A percentile compares a stretch with the other conserved stretches of the same genome.
Conservation (phyloP, 2,113 vertebrate genomes). For the Struthio camelus region DNA sequence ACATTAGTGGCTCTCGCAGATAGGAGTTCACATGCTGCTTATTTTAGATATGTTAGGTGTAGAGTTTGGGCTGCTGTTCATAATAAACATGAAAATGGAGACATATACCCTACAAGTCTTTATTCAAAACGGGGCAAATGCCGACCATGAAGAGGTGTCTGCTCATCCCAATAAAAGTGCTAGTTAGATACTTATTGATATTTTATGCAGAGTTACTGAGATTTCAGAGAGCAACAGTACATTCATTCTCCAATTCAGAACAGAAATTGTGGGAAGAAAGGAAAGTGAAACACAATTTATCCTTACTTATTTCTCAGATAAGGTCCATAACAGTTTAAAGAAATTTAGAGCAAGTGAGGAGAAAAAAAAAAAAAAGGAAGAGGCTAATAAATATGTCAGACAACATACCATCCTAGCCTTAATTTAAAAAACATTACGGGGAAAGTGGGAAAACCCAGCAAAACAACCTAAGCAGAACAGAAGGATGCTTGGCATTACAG, state of each 20-base stretch:
- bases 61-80: background rate
- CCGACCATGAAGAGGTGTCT: background rate
- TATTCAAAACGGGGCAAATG: background rate
- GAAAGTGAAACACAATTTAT: background rate
- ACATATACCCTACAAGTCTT: background rate
- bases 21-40: background rate
- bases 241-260: background rate
- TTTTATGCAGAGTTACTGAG: background rate
- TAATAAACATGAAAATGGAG: background rate
- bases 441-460: background rate
- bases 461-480: background rate
- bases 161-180: background rate
- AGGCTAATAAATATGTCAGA: background rate
- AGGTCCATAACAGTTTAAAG: background rate
- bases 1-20: background rate
- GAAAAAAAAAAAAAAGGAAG: fast-evolving
- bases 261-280: background rate
- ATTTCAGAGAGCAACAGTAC: background rate
- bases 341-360: background rate
- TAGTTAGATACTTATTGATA: background rate
- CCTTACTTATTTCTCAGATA: background rate
- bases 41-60: background rate
- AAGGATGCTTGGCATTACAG: background rate
- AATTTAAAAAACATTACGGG: background rate
- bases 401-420: background rate